Conservation (phyloP, 2,113 vertebrate genomes). For the Osmerus mordax region DNA sequence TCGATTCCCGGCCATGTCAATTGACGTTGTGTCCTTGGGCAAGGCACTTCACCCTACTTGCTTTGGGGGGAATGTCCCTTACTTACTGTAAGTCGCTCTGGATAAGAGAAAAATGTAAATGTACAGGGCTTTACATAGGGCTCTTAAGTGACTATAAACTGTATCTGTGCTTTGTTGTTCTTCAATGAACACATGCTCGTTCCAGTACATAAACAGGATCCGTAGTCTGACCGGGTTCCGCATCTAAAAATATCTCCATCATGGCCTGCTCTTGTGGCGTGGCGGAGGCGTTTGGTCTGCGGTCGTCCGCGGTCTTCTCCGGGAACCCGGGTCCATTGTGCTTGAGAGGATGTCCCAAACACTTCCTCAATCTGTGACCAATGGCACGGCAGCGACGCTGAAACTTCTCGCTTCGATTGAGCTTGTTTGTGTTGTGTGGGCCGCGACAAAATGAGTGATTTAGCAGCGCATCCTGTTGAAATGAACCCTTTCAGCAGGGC, state of each 20-base stretch:
- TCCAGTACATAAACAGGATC: constrained; percentile 32
- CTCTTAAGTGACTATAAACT: neutral
- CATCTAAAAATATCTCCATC: constrained; percentile 45
- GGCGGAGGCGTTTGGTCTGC: constrained; percentile 39
- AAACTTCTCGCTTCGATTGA: constrained; percentile 14
- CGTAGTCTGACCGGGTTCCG: constrained; percentile 7
- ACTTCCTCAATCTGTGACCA: constrained; percentile 52
- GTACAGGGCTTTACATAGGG: too few species aligned
- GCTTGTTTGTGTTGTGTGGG: constrained; percentile 1
- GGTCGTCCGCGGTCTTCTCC: constrained; percentile 26
- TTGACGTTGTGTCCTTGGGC: too few species aligned
- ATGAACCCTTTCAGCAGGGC: too few species aligned
- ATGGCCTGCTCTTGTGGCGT: constrained; percentile 12
- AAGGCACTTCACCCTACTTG: too few species aligned
- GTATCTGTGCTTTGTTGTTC: neutral
- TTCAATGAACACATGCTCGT: neutral
- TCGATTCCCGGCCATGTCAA: too few species aligned
- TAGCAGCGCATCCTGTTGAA: too few species aligned
- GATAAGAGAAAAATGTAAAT: too few species aligned
- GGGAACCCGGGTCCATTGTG: constrained; percentile 34
- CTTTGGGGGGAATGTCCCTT: too few species aligned
- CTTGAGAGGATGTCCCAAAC: constrained; percentile 58
- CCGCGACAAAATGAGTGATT: neutral
- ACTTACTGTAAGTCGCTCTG: too few species aligned
- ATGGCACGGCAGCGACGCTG: constrained; percentile 1